These are phyloP conservation scores for Eudemis profundana DNA, from an alignment of 2,888 invertebrate species.

Conservation along the genomic window DNA sequence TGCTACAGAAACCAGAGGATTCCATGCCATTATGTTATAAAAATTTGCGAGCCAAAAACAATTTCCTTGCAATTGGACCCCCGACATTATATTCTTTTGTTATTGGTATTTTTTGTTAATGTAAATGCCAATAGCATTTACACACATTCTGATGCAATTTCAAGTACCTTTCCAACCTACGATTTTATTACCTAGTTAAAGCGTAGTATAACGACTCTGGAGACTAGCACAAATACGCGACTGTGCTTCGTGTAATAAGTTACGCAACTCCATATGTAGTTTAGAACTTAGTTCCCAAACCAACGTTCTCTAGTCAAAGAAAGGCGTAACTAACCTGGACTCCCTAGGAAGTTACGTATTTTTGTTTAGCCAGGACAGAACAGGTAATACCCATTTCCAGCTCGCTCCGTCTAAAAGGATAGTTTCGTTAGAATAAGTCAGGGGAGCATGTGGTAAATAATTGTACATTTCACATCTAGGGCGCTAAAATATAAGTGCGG, in stretches of 20 bases:
- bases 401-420: not conserved
- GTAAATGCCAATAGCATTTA: no score
- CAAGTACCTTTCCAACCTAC: no score
- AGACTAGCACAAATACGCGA: not conserved
- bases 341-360: not conserved
- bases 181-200: not conserved
- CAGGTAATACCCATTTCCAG: not conserved
- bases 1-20: no score
- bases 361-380: not conserved
- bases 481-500: no score
- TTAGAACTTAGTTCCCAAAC: not conserved
- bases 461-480: no score
- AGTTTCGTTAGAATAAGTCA: not conserved
- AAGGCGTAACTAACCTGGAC: not conserved
- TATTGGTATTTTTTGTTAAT: no score
- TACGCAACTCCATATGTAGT: constrained; percentile 9
- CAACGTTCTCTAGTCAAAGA: not conserved
- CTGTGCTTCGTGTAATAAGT: constrained; percentile 1
- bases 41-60: no score
- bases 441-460: not conserved
- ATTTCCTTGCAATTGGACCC: no score
- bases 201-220: not conserved
- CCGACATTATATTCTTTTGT: no score
- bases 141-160: no score
- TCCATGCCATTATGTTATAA: no score